A percentile compares a stretch with the other conserved stretches of the same genome.
These are phyloP conservation scores for Colostygia pectinataria DNA, from an alignment of 2,888 invertebrate species.

Conservation along the genomic window DNA sequence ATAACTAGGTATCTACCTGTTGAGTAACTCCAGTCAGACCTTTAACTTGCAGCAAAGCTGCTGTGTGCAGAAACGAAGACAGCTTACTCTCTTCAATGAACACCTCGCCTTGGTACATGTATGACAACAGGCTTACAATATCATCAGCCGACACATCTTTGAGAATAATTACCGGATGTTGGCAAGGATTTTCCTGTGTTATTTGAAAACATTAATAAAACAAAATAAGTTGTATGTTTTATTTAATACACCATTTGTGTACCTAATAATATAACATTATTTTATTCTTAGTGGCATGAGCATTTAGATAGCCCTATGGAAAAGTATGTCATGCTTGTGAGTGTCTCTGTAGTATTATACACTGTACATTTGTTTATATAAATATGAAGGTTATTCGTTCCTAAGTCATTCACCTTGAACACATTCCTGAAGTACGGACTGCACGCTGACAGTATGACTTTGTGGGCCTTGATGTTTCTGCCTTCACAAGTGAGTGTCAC, in stretches of 20 bases:
- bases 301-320: conserved; percentile 16
- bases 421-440: conserved; percentile 89
- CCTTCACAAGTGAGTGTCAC: conserved; percentile 89
- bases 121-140: conserved; percentile 85
- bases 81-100: conserved; percentile 86
- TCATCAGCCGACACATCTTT: conserved; percentile 87
- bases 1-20: conserved; percentile 53
- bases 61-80: conserved; percentile 86
- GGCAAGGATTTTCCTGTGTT: conserved; percentile 87
- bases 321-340: conserved; percentile 34
- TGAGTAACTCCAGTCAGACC: conserved; percentile 84
- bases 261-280: too few relatives aligned
- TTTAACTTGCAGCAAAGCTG: conserved; percentile 86
- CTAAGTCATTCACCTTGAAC: conserved; percentile 86
- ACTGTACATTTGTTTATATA: conserved; percentile 48
- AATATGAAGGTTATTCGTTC: conserved; percentile 75
- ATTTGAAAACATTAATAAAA: not conserved
- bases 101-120: conserved; percentile 89
- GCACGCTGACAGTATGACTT: conserved; percentile 89
- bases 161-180: conserved; percentile 88
- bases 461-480: conserved; percentile 87
- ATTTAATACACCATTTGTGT: too few relatives aligned
- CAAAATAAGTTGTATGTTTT: too few relatives aligned
- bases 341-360: conserved; percentile 32
- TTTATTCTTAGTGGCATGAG: not conserved